A percentile compares a stretch with the other conserved stretches of the same genome.
Conservation (phyloP, 2,888 invertebrate species). For the Ectemnius lituratus region DNA sequence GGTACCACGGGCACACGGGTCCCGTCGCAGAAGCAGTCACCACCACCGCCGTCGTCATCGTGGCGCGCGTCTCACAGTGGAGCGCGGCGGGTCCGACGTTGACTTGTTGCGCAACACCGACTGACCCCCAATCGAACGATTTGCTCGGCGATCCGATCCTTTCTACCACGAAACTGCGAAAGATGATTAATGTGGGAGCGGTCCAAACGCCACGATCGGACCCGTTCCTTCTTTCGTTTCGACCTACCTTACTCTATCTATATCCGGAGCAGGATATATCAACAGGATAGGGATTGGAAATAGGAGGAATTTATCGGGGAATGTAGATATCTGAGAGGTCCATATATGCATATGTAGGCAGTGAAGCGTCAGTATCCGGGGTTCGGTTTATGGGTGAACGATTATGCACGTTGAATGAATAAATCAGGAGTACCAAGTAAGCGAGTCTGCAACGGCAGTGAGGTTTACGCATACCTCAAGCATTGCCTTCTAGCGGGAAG, state of each 20-base stretch:
- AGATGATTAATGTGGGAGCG: slow-evolving; percentile 77
- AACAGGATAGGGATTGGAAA: slow-evolving; percentile 8
- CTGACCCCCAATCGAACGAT: slow-evolving; percentile 71
- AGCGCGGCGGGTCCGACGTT: slow-evolving; percentile 56
- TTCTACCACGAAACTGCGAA: slow-evolving; percentile 74
- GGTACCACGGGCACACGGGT: slow-evolving; percentile 35
- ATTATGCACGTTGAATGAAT: slow-evolving; percentile 66
- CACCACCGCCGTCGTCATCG: no score
- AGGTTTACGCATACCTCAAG: slow-evolving; percentile 53
- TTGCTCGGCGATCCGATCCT: slow-evolving; percentile 71
- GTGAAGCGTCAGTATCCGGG: slow-evolving; percentile 49
- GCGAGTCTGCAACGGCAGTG: slow-evolving; percentile 38
- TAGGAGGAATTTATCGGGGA: slow-evolving; percentile 26
- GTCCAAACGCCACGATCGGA: slow-evolving; percentile 53
- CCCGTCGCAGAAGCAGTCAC: slow-evolving; percentile 29
- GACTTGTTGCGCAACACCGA: slow-evolving; percentile 70
- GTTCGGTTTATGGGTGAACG: slow-evolving; percentile 67
- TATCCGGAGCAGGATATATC: no score
- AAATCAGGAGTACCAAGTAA: slow-evolving; percentile 64
- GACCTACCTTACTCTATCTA: background rate
- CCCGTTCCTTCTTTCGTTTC: background rate
- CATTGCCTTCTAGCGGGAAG: slow-evolving; percentile 35
- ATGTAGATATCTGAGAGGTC: slow-evolving; percentile 42
- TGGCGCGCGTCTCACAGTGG: slow-evolving; percentile 26
- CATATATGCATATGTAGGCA: slow-evolving; percentile 52